Evolutionary conservation across 2,113 vertebrate genomes (phyloP).

Genomic region (Chaetodon auriga): DNA sequence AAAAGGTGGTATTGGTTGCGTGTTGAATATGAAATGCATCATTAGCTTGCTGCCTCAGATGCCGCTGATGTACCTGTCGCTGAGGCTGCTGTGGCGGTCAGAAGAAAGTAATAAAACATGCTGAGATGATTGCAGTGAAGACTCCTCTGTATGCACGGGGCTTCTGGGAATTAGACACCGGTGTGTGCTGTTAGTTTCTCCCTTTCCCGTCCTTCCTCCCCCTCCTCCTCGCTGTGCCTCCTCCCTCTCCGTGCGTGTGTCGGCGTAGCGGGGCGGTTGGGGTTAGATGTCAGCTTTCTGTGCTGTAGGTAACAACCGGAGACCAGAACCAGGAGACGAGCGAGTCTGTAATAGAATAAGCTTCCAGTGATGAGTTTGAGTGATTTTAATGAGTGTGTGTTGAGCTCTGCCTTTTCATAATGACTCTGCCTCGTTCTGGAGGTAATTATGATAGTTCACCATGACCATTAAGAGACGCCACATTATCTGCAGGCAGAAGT

Average conservation of each 20-base stretch:
- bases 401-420: constrained; percentile 66
- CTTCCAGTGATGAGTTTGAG: constrained; percentile 64
- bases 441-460: constrained; percentile 74
- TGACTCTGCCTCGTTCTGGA: constrained; percentile 71
- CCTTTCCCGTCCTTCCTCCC: not conserved
- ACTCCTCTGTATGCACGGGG: constrained; percentile 23
- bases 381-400: constrained; percentile 74
- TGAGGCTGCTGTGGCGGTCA: constrained; percentile 25
- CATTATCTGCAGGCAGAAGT: constrained; percentile 77
- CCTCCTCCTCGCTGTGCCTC: not conserved
- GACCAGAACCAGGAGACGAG: constrained; percentile 32
- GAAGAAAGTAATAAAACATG: constrained; percentile 55
- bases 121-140: constrained; percentile 20
- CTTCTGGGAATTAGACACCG: not conserved
- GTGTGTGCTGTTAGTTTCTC: not conserved
- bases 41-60: constrained; percentile 64
- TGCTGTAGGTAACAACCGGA: constrained; percentile 43
- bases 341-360: constrained; percentile 59
- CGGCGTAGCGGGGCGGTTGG: not conserved
- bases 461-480: constrained; percentile 73
- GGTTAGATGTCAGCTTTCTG: constrained; percentile 51
- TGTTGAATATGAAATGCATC: constrained; percentile 72
- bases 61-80: constrained; percentile 68
- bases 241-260: not conserved
- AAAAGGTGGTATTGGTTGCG: constrained; percentile 56